Conservation (phyloP, 1,140 invertebrate genomes). For the Vanessa tameamea region DNA sequence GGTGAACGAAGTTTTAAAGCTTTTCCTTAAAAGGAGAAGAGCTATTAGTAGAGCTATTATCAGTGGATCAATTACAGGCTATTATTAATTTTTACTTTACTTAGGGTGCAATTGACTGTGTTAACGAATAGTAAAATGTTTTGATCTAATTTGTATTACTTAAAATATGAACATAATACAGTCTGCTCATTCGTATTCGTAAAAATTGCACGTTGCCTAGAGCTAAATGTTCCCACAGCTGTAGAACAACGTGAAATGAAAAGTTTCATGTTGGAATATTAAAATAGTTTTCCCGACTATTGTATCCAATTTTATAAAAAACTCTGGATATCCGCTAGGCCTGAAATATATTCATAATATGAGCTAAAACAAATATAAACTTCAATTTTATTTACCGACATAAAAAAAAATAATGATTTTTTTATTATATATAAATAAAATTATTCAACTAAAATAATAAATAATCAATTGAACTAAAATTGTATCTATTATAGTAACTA, state of each 20-base stretch:
- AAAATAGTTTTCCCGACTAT: slow-evolving; percentile 33
- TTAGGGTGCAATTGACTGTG: too few species aligned
- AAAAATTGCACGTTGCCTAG: slow-evolving; percentile 21
- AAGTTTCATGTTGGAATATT: slow-evolving; percentile 35
- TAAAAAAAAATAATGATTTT: not conserved
- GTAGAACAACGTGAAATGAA: slow-evolving; percentile 32
- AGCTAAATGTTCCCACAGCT: slow-evolving; percentile 28
- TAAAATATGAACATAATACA: not conserved
- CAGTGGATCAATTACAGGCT: too few species aligned
- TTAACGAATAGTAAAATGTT: not conserved
- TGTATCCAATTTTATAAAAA: slow-evolving; percentile 31
- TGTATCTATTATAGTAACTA: too few species aligned
- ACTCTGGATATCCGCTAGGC: not conserved
- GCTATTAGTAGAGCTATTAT: too few species aligned
- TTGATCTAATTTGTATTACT: not conserved
- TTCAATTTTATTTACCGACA: not conserved
- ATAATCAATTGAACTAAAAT: too few species aligned
- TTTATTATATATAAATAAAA: not conserved
- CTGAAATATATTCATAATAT: not conserved
- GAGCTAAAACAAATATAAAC: not conserved
- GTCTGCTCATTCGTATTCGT: slow-evolving; percentile 2
- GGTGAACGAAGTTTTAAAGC: too few species aligned
- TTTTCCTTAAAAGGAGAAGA: too few species aligned
- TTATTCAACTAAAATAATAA: not conserved
- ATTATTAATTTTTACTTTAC: too few species aligned